These are phyloP conservation scores for Lepidocolaptes lacrymiger DNA, from an alignment of 2,797 vertebrate species.

Conservation along the genomic window DNA sequence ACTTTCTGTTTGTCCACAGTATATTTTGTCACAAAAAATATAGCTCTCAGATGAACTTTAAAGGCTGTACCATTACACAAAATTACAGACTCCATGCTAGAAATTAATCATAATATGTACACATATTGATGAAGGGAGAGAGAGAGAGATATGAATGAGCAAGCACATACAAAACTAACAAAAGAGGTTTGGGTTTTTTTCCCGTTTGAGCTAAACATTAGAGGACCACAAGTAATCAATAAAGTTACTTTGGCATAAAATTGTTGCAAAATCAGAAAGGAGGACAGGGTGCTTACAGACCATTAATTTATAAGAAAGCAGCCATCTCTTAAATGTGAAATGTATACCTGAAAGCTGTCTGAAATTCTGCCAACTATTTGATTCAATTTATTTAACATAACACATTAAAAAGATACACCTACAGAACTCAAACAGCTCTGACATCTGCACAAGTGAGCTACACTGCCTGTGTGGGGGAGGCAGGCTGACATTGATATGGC, in stretches of 20 bases:
- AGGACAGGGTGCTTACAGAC: neutral
- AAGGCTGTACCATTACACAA: neutral
- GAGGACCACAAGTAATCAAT: neutral
- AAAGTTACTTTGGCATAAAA: neutral
- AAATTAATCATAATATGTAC: neutral
- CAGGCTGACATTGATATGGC: neutral
- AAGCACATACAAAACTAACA: neutral
- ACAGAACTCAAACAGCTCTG: neutral
- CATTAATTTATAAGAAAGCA: neutral
- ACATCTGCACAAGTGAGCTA: neutral
- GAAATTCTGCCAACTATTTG: conserved; percentile 5
- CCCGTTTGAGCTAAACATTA: neutral
- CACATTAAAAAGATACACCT: neutral
- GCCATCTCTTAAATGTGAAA: neutral
- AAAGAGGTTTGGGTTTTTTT: neutral
- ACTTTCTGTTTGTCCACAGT: neutral
- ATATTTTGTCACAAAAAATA: neutral
- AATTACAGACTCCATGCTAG: neutral
- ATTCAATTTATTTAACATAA: neutral
- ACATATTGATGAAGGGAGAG: neutral
- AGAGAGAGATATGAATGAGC: neutral
- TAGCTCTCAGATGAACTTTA: neutral
- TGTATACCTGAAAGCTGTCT: neutral
- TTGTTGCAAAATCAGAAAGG: neutral
- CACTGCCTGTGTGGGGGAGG: neutral